Evolutionary conservation across 2,797 vertebrate species (phyloP).

Genomic region (Podargus strigoides): DNA sequence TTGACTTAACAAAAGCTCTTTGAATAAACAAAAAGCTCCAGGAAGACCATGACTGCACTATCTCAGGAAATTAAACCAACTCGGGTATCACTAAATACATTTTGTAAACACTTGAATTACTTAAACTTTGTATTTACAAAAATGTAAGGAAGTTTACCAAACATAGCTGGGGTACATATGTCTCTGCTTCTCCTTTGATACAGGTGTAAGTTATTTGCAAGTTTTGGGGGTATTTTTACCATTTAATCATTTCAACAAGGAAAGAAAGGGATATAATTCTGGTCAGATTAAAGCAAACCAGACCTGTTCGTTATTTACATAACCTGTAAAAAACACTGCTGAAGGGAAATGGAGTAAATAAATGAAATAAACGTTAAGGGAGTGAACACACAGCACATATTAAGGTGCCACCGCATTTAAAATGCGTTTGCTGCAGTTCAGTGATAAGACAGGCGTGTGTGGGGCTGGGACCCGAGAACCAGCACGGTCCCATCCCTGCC

Average conservation of each 20-base stretch:
- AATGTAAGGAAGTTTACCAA: not conserved
- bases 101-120: not conserved
- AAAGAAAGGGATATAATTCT: fast-evolving
- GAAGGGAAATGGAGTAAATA: fast-evolving
- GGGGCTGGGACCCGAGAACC: fast-evolving
- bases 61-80: not conserved
- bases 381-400: fast-evolving
- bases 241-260: not conserved
- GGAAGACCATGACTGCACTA: not conserved
- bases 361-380: not conserved
- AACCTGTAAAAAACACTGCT: not conserved
- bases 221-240: fast-evolving
- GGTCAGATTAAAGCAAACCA: too few species aligned
- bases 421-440: not conserved
- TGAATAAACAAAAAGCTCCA: not conserved
- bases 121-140: not conserved
- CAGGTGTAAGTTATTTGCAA: not conserved
- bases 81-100: not conserved
- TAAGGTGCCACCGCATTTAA: not conserved
- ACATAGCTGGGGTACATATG: not conserved
- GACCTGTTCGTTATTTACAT: fast-evolving
- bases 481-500: fast-evolving
- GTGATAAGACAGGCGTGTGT: not conserved
- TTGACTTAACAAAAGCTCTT: too few species aligned
- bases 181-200: not conserved